Evolutionary conservation across 30 jellyfish, hydroid and myxozoan species (phyloP), one percentile per base, ranked within the genome.

Genomic region (Hydra vulgaris): DNA sequence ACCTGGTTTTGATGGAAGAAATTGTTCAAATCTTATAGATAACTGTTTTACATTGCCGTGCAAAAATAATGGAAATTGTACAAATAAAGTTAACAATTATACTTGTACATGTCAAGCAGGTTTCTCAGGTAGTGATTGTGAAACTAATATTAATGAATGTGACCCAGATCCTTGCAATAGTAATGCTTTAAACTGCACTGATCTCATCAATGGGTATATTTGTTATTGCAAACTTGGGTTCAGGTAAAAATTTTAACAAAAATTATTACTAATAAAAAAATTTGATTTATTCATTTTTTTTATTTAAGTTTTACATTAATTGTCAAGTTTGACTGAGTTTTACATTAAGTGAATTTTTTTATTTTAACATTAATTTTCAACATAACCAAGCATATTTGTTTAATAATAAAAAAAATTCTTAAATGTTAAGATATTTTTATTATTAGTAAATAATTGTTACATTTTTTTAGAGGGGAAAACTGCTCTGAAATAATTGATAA

Each of bases 181-280:
- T 26, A 74, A 78, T 56, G 95, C 93, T 21, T 23, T 55, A 20
- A 83, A 83, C 17, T 92, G 99, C 74, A 74, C 84, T 66, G 96
- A 92, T 76, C 72, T 71, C 25, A 78, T 92, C 86, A 82, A 84
- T 74, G 99, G 79, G 15, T 92, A 22, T 27, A 66, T 72, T 73
- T 92, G 99, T 74, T 26, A 83, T 79, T 92, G 99, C 83, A 87
- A 92, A 70, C 88, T 80, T 23, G 96, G 96, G 15, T 92, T 82
- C 76, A 76, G 94, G 99, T 92, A 27, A 27, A 21, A 22, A 21
- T 17, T 21, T 73, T 73, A 8, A 7, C 8, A 40, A 26, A n/a
- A n/a, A n/a, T n/a, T n/a, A n/a, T n/a, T n/a, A n/a, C n/a, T n/a
- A n/a, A n/a, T n/a, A n/a, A n/a, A n/a, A n/a, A n/a, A n/a, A n/a